Evolutionary conservation across 1,140 invertebrate species (phyloP).

Genomic region (Tenebrio molitor): DNA sequence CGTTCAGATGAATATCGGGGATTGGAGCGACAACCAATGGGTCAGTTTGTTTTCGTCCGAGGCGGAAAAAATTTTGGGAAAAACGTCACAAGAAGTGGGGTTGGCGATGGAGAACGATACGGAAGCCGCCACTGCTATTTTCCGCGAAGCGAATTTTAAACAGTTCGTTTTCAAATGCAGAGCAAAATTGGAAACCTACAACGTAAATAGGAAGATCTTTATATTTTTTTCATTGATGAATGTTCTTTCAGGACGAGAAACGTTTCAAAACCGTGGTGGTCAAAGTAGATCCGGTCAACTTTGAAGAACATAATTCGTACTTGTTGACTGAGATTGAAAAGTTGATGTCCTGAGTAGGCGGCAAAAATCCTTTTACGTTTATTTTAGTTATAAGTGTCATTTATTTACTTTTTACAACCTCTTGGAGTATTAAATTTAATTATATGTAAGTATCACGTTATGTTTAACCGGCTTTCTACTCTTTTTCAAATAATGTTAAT

Average conservation of each 20-base stretch:
- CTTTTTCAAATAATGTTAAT: no score
- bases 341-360: constrained; percentile 36
- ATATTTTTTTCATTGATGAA: background rate
- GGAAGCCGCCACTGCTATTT: constrained; percentile 72
- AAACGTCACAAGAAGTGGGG: constrained; percentile 84
- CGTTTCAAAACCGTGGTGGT: constrained; percentile 83
- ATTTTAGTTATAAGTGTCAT: no score
- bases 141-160: constrained; percentile 83
- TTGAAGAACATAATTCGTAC: constrained; percentile 79
- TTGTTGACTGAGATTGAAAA: constrained; percentile 67
- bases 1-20: constrained; percentile 81
- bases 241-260: constrained; percentile 81
- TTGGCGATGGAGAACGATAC: constrained; percentile 75
- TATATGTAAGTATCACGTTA: no score
- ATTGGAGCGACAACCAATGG: constrained; percentile 87
- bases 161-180: constrained; percentile 85
- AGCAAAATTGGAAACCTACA: constrained; percentile 91
- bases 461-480: no score
- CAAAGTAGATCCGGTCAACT: constrained; percentile 79
- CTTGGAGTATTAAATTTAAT: no score
- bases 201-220: constrained; percentile 72
- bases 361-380: no score
- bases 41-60: constrained; percentile 91
- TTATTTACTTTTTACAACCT: no score
- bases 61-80: constrained; percentile 85